Base-by-base conservation (phyloP, 2,888 invertebrate species). In the Scrobipalpa costella region DNA sequence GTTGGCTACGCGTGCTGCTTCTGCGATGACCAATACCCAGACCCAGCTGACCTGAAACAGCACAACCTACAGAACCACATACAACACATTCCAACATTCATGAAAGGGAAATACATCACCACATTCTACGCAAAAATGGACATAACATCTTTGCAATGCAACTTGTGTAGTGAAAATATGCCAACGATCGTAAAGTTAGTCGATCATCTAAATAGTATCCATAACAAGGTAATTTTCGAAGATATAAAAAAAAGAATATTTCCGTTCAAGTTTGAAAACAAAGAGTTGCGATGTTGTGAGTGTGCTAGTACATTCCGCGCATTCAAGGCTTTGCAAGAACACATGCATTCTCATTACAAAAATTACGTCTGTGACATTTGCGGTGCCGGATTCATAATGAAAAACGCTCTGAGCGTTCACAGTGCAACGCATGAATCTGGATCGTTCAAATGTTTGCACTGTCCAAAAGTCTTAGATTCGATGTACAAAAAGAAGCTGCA, bases 381-480 rank as follows among this genome's bases (percentile, higher is more conserved):
- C 63, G 79, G 83, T 38, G 80, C 82, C 0, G 86, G 87, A 0
- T 88, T 86, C 47, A 81, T 86, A 0, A 83, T 79, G 27, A 77
- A 79, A 19, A 79, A 77, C 17, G 81, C 81, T n/a, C 68, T 86
- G 0, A 67, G 77, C 0, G 73, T 79, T 9, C 88, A 88, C 64
- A 75, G 75, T 0, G 77, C 81, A 50, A 80, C 76, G 0, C 85
- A 87, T 63, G 80, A 84, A 62, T 71, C 74, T 0, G 86, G 85
- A 0, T 74, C 76, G 0, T 86, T 84, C 67, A 76, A 79, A 59
- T 88, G 88, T 60, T 75, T 78, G 33, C 69, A 75, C 7, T 92
- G 92, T 65, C 76, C 85, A 0, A 92, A 92, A 73, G 82, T 87
- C 0, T 92, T 92, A 62, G 85, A 88, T n/a, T 90, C 90, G 0